Evolutionary conservation across 2,113 vertebrate species (phyloP).

Genomic region (Heloderma charlesbogerti): DNA sequence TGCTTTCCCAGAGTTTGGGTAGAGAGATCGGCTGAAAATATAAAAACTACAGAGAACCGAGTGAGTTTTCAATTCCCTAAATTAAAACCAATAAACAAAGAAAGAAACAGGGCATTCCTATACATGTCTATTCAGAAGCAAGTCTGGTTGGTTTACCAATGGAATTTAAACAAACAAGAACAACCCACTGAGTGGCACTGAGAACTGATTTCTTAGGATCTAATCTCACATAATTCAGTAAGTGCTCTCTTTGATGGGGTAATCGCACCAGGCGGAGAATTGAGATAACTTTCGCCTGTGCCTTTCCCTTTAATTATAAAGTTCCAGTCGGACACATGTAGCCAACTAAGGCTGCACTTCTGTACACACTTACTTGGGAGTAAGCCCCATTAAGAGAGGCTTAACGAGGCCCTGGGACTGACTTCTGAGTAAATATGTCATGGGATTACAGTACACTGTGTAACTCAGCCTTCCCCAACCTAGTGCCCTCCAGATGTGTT

Average conservation of each 20-base stretch:
- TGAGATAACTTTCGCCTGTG: neutral
- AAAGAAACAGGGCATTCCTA: neutral
- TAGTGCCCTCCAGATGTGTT: too few relatives aligned
- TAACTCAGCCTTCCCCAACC: too few relatives aligned
- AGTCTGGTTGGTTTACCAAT: neutral
- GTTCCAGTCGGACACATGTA: neutral
- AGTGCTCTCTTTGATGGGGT: neutral
- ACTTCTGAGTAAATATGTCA: neutral
- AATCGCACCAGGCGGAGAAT: too few relatives aligned
- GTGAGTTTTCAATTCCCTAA: neutral
- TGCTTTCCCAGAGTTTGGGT: neutral
- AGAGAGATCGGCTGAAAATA: neutral
- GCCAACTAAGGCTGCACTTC: neutral
- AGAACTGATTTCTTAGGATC: neutral
- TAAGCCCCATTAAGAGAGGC: too few relatives aligned
- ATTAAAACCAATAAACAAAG: neutral
- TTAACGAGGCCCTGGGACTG: neutral
- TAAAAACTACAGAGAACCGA: neutral
- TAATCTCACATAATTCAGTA: too few relatives aligned
- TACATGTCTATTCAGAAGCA: neutral
- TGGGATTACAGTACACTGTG: neutral
- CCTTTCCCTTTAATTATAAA: neutral
- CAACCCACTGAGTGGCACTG: neutral
- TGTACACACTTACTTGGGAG: neutral
- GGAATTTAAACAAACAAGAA: neutral